Percentiles rank a stretch among this genome's conserved stretches.
phyloP scores from a whole-genome alignment of 92 coral and sea anemone genomes.

The Siderastrea siderea region DNA sequence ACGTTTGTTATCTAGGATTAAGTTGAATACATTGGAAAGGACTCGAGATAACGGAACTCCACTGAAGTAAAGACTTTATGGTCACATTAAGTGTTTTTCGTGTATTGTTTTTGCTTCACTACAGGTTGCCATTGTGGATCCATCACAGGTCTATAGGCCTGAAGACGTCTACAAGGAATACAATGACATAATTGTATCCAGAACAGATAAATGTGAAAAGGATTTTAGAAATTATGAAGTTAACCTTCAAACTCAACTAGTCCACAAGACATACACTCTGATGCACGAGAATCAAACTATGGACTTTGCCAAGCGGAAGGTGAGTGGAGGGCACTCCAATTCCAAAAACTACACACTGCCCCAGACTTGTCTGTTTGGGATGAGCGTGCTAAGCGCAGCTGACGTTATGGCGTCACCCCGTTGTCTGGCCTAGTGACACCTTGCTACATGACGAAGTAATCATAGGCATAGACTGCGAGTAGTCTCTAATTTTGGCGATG shows the following conservation, averaged over 20 bases:
- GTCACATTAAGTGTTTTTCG: too few species aligned
- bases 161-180: conserved; percentile 88
- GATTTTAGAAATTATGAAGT: conserved; percentile 83
- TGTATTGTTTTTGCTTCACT: not conserved
- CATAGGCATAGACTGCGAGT: too few species aligned
- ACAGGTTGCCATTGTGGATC: conserved; percentile 81
- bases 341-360: too few species aligned
- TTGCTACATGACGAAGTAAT: too few species aligned
- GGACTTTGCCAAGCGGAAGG: conserved; percentile 85
- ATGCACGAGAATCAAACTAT: conserved; percentile 96
- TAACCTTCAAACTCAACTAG: conserved; percentile 80
- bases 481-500: too few species aligned
- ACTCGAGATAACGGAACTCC: too few species aligned
- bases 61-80: not conserved
- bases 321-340: conserved; percentile 3
- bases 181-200: conserved; percentile 67
- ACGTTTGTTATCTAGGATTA: too few species aligned
- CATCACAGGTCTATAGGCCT: conserved; percentile 91
- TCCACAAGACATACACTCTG: conserved; percentile 78
- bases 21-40: too few species aligned
- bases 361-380: too few species aligned
- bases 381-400: too few species aligned
- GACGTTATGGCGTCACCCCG: too few species aligned
- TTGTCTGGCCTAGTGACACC: too few species aligned
- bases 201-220: conserved; percentile 68